Percentiles rank a stretch among this genome's conserved stretches.
Conservation (phyloP, 2,888 invertebrate species). For the Papilio protenor region DNA sequence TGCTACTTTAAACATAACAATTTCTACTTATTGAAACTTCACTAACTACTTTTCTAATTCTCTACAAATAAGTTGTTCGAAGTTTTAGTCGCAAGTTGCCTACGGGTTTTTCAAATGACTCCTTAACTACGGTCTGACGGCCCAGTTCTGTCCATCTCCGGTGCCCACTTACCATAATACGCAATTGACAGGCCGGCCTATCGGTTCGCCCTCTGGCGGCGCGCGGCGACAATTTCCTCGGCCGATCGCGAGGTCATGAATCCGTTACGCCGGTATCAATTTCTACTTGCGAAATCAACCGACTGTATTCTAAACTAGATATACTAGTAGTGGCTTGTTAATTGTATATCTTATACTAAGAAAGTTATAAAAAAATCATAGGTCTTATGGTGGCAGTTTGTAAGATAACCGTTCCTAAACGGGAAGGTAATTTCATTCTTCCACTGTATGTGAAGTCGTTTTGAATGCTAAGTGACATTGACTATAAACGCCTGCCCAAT, state of each 20-base stretch:
- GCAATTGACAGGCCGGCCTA: conserved; percentile 26
- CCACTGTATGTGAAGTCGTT: background rate
- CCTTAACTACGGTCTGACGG: background rate
- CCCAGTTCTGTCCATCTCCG: conserved; percentile 27
- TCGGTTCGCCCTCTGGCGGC: conserved; percentile 29
- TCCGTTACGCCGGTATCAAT: conserved; percentile 37
- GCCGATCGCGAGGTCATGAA: conserved; percentile 31
- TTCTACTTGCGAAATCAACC: conserved; percentile 32
- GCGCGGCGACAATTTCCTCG: conserved; percentile 28
- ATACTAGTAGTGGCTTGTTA: background rate
- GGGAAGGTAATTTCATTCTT: background rate
- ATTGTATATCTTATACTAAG: background rate
- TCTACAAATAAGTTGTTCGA: background rate
- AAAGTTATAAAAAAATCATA: too few relatives aligned
- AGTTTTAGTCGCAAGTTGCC: background rate
- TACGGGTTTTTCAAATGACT: background rate
- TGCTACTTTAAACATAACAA: background rate
- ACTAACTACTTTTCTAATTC: background rate
- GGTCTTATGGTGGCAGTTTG: too few relatives aligned
- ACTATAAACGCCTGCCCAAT: conserved; percentile 27
- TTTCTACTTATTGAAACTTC: background rate
- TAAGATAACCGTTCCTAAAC: background rate
- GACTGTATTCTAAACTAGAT: background rate
- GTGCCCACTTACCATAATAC: conserved; percentile 27
- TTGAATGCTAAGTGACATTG: conserved; percentile 13